phyloP scores from a whole-genome alignment of 2,113 vertebrate species.

The Embiotoca jacksoni region DNA sequence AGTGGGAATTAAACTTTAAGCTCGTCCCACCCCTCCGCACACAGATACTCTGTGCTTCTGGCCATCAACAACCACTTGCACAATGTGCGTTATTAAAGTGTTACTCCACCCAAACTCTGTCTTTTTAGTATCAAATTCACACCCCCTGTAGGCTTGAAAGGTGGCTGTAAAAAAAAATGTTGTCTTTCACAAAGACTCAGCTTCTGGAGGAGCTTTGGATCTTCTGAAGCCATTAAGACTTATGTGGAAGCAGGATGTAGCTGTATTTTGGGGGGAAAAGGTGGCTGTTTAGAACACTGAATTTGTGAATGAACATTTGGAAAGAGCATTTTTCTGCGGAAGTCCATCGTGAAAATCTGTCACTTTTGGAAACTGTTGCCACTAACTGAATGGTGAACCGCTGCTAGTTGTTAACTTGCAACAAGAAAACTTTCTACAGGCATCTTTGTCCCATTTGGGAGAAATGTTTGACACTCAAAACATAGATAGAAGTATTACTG shows the following conservation, averaged over 20 bases:
- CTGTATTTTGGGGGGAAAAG: background rate
- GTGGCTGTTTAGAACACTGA: background rate
- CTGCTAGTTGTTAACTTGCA: background rate
- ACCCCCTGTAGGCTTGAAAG: conserved; percentile 42
- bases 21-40: conserved; percentile 71
- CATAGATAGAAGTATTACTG: background rate
- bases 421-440: background rate
- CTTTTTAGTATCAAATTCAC: conserved; percentile 64
- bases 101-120: conserved; percentile 58
- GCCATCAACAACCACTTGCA: conserved; percentile 74
- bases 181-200: conserved; percentile 21
- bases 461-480: background rate
- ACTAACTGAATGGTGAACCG: background rate
- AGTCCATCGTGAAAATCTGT: background rate
- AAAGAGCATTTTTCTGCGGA: conserved; percentile 4
- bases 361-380: background rate
- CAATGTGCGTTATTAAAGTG: conserved; percentile 71
- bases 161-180: conserved; percentile 41
- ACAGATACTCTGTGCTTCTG: conserved; percentile 65
- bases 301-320: background rate
- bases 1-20: conserved; percentile 82
- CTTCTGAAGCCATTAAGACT: conserved; percentile 10
- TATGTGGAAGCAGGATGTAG: background rate
- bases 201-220: conserved; percentile 14
- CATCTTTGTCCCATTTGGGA: background rate